A percentile compares a stretch with the other conserved stretches of the same genome.
Evolutionary conservation across 2,888 invertebrate species (phyloP).

Genomic region (Tetragonisca angustula): DNA sequence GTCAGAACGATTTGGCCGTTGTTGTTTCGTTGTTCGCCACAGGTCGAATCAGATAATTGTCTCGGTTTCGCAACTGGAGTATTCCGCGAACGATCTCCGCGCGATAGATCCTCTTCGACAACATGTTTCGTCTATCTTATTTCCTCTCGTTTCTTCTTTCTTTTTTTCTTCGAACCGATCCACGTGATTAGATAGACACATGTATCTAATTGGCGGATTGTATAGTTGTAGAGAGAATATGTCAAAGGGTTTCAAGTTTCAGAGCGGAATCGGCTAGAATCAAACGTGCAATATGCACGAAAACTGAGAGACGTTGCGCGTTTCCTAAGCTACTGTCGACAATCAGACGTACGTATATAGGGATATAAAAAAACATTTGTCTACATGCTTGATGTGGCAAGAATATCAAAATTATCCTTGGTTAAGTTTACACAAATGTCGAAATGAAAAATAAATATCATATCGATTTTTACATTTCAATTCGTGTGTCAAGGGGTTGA

Average conservation of each 20-base stretch:
- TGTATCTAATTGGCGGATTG: neutral
- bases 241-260: constrained; percentile 30
- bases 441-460: too few species aligned
- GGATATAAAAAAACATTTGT: too few species aligned
- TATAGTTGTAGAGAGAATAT: neutral
- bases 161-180: constrained; percentile 18
- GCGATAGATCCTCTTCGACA: constrained; percentile 26
- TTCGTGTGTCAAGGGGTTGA: too few species aligned
- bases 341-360: too few species aligned
- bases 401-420: too few species aligned
- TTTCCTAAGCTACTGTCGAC: too few species aligned
- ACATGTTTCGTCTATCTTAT: neutral
- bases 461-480: too few species aligned
- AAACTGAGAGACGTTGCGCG: neutral
- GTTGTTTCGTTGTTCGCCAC: constrained; percentile 61
- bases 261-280: constrained; percentile 27
- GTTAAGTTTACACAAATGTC: too few species aligned
- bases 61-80: constrained; percentile 49
- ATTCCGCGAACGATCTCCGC: constrained; percentile 42
- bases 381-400: too few species aligned
- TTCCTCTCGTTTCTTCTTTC: neutral
- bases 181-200: constrained; percentile 24
- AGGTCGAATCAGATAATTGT: constrained; percentile 63
- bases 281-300: constrained; percentile 13
- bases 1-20: constrained; percentile 62